Base-by-base conservation (phyloP, 2,888 invertebrate genomes). In the Melinaea menophilus region DNA sequence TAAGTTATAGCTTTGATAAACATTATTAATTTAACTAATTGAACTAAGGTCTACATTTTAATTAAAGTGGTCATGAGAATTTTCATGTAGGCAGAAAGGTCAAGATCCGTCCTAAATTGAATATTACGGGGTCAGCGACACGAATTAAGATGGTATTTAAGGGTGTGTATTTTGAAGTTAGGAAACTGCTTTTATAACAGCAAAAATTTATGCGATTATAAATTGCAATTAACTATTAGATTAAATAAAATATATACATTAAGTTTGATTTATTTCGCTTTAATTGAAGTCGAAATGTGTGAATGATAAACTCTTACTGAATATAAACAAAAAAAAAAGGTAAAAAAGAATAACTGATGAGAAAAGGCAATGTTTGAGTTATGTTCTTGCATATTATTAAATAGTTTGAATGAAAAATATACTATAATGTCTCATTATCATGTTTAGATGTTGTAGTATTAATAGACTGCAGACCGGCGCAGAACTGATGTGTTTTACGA, bases 41-140 rank as follows among this genome's bases (percentile, higher is more conserved):
- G 11, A 48, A 55, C 22, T 48, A 37, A 61, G 13, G 35, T 48
- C 12, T n/a, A 3, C 34, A 58, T 61, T 22, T 12, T 51, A 54
- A 57, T 13, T 22, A 46, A 37, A 5, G 47, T 35, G 58, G 58
- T 58, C 51, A 31, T 64, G 62, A 63, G 58, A 61, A 35, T 62
- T 62, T 62, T 62, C 62, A 61, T 64, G 22, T 66, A 63, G 56
- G 58, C 59, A 65, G 58, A 64, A 67, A 68, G 61, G 69, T 72
- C 69, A 73, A 67, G 69, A 65, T 73, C 73, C 74, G 74, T 73
- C 74, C 74, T 68, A 67, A 66, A 70, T 57, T 55, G 65, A 65
- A 65, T 64, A 55, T 71, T 65, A 62, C 61, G 69, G 66, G 68
- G 65, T 70, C 64, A 59, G 64, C 56, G 65, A 65, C 61, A 64